Percentiles rank a stretch among this genome's conserved stretches.
Evolutionary conservation across 2,113 vertebrate species (phyloP).

Genomic region (Clarias magur): DNA sequence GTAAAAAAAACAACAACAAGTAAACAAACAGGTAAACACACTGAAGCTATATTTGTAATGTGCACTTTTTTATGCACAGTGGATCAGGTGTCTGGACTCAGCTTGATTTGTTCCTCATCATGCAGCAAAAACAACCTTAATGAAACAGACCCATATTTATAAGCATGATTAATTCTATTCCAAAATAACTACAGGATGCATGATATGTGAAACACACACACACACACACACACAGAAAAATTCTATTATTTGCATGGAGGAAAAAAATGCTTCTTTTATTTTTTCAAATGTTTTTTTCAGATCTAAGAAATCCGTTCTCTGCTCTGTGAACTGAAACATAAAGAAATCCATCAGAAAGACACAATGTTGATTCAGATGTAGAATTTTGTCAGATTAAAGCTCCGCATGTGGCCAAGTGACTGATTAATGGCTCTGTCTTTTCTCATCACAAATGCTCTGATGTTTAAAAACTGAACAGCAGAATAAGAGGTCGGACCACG

Average conservation of each 20-base stretch:
- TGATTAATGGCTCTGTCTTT: background rate
- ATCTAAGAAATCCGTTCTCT: background rate
- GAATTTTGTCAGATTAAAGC: background rate
- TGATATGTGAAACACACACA: background rate
- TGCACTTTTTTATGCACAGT: background rate
- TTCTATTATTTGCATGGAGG: too few species aligned
- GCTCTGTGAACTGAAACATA: background rate
- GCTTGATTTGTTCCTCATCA: too few species aligned
- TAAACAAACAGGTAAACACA: too few species aligned
- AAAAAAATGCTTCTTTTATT: background rate
- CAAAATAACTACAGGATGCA: background rate
- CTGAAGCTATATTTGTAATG: background rate
- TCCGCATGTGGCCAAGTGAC: background rate
- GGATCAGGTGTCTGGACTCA: background rate
- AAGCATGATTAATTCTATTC: background rate
- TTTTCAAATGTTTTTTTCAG: too few species aligned
- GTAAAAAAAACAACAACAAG: too few species aligned
- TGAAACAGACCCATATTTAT: background rate
- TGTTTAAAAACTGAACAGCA: background rate
- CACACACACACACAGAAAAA: fast-evolving
- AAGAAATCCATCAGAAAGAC: background rate
- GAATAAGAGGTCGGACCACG: background rate
- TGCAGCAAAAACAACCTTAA: background rate
- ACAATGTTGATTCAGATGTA: background rate
- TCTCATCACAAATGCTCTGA: background rate